Base-by-base conservation (phyloP, 2,797 vertebrate species). In the Pelochelys cantorii region DNA sequence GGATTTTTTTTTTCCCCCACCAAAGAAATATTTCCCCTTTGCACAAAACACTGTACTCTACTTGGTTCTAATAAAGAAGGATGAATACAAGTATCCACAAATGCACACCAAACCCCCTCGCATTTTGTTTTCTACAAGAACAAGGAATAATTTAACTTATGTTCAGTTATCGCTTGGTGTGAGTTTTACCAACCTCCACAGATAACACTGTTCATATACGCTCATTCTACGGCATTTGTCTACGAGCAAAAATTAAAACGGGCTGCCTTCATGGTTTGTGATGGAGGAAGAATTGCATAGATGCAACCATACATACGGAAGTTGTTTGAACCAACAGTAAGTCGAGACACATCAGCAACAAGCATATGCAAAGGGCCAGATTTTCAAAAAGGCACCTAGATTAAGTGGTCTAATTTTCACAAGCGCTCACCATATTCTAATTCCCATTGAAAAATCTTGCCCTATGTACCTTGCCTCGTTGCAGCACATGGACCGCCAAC, bases 21-120 rank as follows among this genome's bases (percentile, higher is more conserved):
- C 83, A 96, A 91, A 96, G 92, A 95, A 92, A 92, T 53, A 86
- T 14, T n/a, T 56, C 23, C 4, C 27, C 93, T 86, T 82, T n/a
- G 83, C 59, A n/a, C 23, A 83, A 90, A 12, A 1, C 75, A 75
- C 52, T 89, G 88, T 88, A 88, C 86, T 86, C 87, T 81, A 88
- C 92, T 65, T 75, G 77, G 75, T 54, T 68, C 94, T 94, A 11
- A 1, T 89, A 91, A 91, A 91, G 88, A 74, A 87, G 14, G 14
- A 80, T 54, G 84, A n/a, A 22, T 86, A 86, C 0, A 93, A 88
- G 79, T 77, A 84, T 71, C 65, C 34, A 71, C n/a, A 71, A 22
- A 71, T 94, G 86, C 84, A 37, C 59, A 31, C 52, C 65, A 88
- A 84, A 82, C 25, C 77, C 71, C 86, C 85, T 91, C 53, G 74